Evolutionary conservation across 2,113 vertebrate species (phyloP), one percentile per base, ranked within the genome.

Genomic region (Bambusicola thoracicus): DNA sequence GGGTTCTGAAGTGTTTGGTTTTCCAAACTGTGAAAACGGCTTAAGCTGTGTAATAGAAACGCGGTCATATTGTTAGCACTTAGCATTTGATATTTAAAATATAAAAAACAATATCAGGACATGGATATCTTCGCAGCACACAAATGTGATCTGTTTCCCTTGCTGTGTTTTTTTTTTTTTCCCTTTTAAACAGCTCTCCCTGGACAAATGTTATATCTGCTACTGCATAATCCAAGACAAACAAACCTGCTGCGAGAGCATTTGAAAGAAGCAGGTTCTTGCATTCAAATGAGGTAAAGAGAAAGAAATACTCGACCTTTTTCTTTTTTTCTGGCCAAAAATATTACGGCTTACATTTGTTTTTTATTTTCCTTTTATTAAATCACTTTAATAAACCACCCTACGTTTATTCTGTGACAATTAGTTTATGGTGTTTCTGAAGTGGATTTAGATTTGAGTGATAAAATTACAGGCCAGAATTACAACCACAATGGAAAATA

Each of bases 401-500:
- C 95, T 94, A 90, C 97, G 97, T 96, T 98, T 97, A 95, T 92
- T 95, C 94, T 94, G 96, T 96, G 97, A 97, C 98, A 98, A 98
- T 98, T 98, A 97, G 97, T 97, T 98, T 98, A 97, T 96, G 97
- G 95, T 93, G 97, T 98, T 98, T 96, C 97, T 98, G 97, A 98
- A 98, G 97, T 97, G 97, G 97, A 98, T 98, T 98, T 97, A 98
- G 97, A 98, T 97, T 97, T 62, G 92, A 97, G 97, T 97, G 98
- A 98, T 98, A 98, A 98, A 98, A 98, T 98, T 97, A 97, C 98
- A 97, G 97, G 97, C 97, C 97, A 93, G 96, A 97, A 97, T 98
- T 97, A 95, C 96, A 97, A 95, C 96, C 97, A 97, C 96, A 93
- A 96, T 97, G 98, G 97, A 98, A 98, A 98, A 97, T 97, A 94